Base-by-base conservation (phyloP, 2,888 invertebrate species). In the Pardosa pseudoannulata region DNA sequence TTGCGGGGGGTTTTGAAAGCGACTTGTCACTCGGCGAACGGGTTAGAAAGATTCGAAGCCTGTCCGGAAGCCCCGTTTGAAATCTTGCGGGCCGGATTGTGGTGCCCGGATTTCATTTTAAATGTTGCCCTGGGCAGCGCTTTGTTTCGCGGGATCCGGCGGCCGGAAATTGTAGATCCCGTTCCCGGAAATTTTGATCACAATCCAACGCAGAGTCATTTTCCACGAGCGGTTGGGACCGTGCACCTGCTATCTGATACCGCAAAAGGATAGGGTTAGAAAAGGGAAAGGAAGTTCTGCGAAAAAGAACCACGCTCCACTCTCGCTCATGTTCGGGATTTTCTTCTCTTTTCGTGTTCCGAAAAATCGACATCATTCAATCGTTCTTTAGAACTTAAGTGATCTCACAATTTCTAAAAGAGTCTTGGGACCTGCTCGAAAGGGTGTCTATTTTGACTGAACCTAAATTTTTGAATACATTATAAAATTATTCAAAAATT, bases 121-220 rank as follows among this genome's bases (percentile, higher is more conserved):
- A 56, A 56, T 56, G 56, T 23, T 19, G 64, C 73, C 80, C 39
- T 23, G 19, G 56, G 74, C 29, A 29, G 9, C 68, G 80, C 80
- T 80, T 80, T 80, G 80, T 80, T 80, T 74, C 36, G 36, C 72
- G 16, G 39, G 28, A 31, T 32, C 28, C 64, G 71, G 71, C 79
- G 64, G 71, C 64, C 79, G 79, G 79, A 79, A 79, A 79, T 79
- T 70, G 62, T 70, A 70, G 56, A 56, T 39, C 78, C 46, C 56
- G 32, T 19, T 56, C 32, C 79, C 29, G 79, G 79, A 79, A 79
- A 79, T 79, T 39, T 71, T 31, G 79, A 79, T 79, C 62, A 36
- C 71, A 71, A 79, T 79, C 79, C 64, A 1, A 23, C 23, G 31
- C 23, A 67, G 67, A 70, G 62, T 23, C 70, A 27, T 62, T 79